phyloP scores from a whole-genome alignment of 2,888 invertebrate genomes.

The Leptarthrus brevirostris region DNA sequence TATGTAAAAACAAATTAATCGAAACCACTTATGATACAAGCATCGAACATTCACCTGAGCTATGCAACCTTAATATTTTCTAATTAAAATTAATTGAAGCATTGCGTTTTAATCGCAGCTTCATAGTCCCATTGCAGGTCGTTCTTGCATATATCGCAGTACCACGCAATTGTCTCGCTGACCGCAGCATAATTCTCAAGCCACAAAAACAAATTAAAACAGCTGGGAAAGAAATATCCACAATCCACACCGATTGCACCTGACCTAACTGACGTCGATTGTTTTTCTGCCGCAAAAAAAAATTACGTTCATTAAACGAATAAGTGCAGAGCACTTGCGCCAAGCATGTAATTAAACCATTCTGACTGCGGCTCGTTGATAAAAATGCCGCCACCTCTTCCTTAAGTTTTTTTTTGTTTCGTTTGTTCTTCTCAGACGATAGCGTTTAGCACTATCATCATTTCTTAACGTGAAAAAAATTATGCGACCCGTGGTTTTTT shows the following conservation, averaged over 20 bases:
- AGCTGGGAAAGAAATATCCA: background rate
- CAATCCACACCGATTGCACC: background rate
- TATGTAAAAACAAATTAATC: too few species aligned
- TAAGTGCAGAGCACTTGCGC: conserved; percentile 31
- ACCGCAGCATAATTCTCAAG: background rate
- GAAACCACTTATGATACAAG: too few species aligned
- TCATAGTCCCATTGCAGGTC: too few species aligned
- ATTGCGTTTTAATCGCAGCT: too few species aligned
- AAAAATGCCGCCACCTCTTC: background rate
- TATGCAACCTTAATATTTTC: too few species aligned
- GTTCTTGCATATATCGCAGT: too few species aligned
- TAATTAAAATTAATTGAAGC: too few species aligned
- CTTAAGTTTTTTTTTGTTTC: background rate
- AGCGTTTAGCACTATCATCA: conserved; percentile 44
- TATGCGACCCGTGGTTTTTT: background rate
- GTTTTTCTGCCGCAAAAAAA: background rate
- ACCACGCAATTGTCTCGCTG: background rate
- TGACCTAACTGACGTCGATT: conserved; percentile 1
- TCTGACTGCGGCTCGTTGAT: background rate
- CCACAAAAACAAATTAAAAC: conserved; percentile 9
- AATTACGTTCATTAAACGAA: conserved; percentile 33
- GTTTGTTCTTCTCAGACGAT: conserved; percentile 3
- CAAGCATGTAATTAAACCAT: conserved; percentile 36
- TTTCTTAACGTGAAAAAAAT: background rate
- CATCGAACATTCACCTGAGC: too few species aligned